These are phyloP conservation scores for Dicrostonyx torquatus DNA, from an alignment of 2,797 vertebrate genomes.

Conservation along the genomic window DNA sequence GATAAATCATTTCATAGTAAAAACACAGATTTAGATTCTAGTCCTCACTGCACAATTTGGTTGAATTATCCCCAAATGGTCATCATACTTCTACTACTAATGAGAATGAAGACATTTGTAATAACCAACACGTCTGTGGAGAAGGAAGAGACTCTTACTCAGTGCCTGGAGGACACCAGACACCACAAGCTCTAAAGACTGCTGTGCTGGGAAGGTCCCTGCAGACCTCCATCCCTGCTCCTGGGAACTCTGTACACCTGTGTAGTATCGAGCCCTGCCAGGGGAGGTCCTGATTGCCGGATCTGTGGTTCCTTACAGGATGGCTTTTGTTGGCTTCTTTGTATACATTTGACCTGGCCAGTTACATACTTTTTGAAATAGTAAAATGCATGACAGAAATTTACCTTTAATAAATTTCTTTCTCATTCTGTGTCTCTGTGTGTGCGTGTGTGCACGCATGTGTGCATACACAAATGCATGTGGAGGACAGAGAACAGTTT, in stretches of 20 bases:
- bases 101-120: neutral
- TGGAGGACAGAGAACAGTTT: neutral
- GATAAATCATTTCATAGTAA: conserved; percentile 49
- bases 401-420: neutral
- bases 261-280: neutral
- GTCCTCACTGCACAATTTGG: neutral
- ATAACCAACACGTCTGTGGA: neutral
- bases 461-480: neutral
- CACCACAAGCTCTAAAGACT: neutral
- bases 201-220: neutral
- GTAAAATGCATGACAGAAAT: neutral
- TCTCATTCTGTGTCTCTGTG: neutral
- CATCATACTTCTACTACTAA: neutral
- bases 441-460: neutral
- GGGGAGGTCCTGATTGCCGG: neutral
- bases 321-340: neutral
- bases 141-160: neutral
- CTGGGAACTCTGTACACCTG: neutral
- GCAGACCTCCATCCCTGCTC: neutral
- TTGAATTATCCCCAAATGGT: conserved; percentile 43
- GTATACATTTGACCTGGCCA: neutral
- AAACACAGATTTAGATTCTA: conserved; percentile 47
- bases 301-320: neutral
- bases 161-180: neutral
- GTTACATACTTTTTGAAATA: neutral